phyloP scores from a whole-genome alignment of 2,888 invertebrate species.

The Drosophila nr. fundita region DNA sequence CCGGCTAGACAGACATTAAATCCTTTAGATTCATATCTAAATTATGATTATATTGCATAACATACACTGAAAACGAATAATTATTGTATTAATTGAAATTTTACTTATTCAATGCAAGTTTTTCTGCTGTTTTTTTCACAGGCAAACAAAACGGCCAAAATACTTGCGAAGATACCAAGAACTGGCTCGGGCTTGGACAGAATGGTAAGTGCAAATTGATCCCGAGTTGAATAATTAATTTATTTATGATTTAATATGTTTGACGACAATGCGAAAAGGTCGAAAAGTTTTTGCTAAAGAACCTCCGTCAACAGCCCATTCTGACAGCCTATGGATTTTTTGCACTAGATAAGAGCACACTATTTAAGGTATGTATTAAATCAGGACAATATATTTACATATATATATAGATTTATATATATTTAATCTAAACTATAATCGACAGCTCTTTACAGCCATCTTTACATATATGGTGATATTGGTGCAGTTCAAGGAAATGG shows the following conservation, averaged over 20 bases:
- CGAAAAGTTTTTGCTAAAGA: constrained; percentile 80
- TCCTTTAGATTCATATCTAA: neutral
- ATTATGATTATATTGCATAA: too few species aligned
- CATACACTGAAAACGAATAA: too few species aligned
- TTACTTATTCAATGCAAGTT: neutral
- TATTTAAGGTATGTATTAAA: constrained; percentile 72
- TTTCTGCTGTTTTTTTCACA: constrained; percentile 39
- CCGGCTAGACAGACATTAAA: neutral
- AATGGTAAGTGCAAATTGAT: constrained; percentile 61
- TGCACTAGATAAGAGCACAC: constrained; percentile 77
- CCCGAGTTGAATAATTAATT: neutral
- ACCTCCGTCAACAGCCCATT: constrained; percentile 78
- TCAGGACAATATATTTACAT: neutral
- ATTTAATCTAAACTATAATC: neutral
- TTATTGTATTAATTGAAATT: neutral
- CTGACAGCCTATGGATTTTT: constrained; percentile 83
- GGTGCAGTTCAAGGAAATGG: constrained; percentile 83
- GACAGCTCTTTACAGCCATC: constrained; percentile 79
- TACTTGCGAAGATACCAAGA: constrained; percentile 70
- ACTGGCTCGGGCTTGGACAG: constrained; percentile 69
- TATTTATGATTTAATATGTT: neutral
- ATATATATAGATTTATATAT: neutral
- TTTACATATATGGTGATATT: constrained; percentile 83
- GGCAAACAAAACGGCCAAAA: constrained; percentile 78
- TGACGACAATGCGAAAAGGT: constrained; percentile 56